These are phyloP conservation scores for Galagoides demidoff DNA, from an alignment of 2,797 vertebrate species.

Conservation along the genomic window DNA sequence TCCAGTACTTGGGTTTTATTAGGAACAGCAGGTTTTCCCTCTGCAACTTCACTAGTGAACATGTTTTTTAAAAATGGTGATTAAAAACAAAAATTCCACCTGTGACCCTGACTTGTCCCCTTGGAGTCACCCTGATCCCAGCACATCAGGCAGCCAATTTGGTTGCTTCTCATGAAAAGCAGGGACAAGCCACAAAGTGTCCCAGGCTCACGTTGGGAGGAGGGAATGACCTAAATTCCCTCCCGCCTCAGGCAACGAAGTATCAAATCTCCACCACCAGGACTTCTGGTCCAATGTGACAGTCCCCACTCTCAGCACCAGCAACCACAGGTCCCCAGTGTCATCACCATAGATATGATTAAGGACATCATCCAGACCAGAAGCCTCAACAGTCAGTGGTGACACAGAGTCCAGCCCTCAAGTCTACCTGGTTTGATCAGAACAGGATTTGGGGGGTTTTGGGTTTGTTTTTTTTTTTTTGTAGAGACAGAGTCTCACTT, in stretches of 20 bases:
- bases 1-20: neutral
- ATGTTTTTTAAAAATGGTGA: neutral
- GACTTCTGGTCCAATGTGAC: neutral
- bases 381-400: neutral
- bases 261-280: neutral
- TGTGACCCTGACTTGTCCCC: neutral
- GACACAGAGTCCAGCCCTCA: neutral
- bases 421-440: neutral
- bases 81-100: neutral
- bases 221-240: neutral
- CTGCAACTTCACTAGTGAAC: neutral
- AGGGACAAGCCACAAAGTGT: neutral
- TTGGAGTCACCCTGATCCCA: neutral
- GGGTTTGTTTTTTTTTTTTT: neutral
- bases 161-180: neutral
- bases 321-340: accelerated
- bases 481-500: no score
- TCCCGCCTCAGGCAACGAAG: no score
- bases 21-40: neutral
- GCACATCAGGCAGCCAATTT: no score
- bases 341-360: neutral
- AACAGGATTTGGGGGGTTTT: neutral
- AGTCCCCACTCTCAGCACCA: neutral
- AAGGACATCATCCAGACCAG: no score
- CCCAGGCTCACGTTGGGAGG: neutral